Percentiles rank a stretch among this genome's conserved stretches.
phyloP scores from a whole-genome alignment of 2,797 vertebrate genomes.

The Sebastes ruberrimus region DNA sequence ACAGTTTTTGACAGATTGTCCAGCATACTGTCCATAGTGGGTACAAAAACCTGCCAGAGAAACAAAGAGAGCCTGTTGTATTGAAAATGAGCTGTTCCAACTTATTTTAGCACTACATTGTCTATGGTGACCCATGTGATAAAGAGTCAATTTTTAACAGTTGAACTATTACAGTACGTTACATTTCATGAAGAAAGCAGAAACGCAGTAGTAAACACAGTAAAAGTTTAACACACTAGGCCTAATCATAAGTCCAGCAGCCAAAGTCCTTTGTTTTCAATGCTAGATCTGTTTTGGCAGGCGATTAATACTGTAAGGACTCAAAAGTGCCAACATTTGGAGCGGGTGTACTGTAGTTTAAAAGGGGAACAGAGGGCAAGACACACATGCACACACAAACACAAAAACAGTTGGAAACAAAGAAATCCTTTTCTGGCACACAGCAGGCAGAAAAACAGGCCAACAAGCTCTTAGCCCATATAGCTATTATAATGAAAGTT shows the following conservation, averaged over 20 bases:
- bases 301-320: neutral
- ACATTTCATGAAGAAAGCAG: neutral
- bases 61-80: neutral
- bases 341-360: neutral
- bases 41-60: constrained; percentile 32
- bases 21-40: constrained; percentile 64
- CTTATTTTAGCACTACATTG: neutral
- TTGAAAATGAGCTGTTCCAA: neutral
- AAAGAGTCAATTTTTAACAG: neutral
- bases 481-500: neutral
- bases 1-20: constrained; percentile 63
- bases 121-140: neutral
- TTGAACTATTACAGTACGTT: neutral
- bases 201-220: neutral
- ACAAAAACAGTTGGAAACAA: neutral
- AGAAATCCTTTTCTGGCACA: neutral
- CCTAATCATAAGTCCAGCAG: neutral
- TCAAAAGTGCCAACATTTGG: neutral
- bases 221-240: neutral
- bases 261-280: neutral
- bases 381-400: neutral
- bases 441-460: neutral
- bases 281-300: neutral
- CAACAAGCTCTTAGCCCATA: neutral
- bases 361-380: constrained; percentile 8